A percentile compares a stretch with the other conserved stretches of the same genome.
These are phyloP conservation scores for Pocillopora meandrina DNA, from an alignment of 92 coral and sea anemone species.

Conservation along the genomic window DNA sequence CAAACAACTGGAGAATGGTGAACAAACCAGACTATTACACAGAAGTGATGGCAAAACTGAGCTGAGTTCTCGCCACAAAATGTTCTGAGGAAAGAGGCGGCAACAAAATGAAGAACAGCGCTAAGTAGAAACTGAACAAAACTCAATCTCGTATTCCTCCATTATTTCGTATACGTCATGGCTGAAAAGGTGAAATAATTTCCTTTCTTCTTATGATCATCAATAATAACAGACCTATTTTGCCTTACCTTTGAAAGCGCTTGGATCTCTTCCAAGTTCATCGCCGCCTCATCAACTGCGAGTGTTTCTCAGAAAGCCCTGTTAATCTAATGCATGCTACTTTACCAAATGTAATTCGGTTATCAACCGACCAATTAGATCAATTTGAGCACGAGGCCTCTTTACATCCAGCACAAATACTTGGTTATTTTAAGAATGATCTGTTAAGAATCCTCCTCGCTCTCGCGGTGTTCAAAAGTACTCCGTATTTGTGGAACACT, in stretches of 20 bases:
- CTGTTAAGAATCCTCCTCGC: conserved; percentile 10
- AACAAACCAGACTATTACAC: neutral
- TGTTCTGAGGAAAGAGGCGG: neutral
- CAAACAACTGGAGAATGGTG: neutral
- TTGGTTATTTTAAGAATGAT: neutral
- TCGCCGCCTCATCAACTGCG: neutral
- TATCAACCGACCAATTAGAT: conserved; percentile 13
- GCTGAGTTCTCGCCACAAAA: neutral
- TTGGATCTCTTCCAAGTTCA: neutral
- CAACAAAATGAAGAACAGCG: neutral
- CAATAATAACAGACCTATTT: neutral
- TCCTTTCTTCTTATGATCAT: neutral
- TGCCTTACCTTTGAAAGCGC: conserved; percentile 1
- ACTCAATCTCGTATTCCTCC: neutral
- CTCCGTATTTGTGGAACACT: neutral
- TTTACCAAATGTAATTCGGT: neutral
- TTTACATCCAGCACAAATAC: conserved; percentile 2
- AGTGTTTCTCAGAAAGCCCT: neutral
- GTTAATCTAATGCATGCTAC: conserved; percentile 5
- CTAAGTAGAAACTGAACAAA: neutral
- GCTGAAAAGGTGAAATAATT: neutral
- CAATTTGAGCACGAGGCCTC: conserved; percentile 21
- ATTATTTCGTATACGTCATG: neutral
- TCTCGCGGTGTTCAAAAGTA: conserved; percentile 21
- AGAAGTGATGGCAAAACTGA: neutral